Conservation (phyloP, 2,888 invertebrate genomes). For the Drosophila mimica region DNA sequence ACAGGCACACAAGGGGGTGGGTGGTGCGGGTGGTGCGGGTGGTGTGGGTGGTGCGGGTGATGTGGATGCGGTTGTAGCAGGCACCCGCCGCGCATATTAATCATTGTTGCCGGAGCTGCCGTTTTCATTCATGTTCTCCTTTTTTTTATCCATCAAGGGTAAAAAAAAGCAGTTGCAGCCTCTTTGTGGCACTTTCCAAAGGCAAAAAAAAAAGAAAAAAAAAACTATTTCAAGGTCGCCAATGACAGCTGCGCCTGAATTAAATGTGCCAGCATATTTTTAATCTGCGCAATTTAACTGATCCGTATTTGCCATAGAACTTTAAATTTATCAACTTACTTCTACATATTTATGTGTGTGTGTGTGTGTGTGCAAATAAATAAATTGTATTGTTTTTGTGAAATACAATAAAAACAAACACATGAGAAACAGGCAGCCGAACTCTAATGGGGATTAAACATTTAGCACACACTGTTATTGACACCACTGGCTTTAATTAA, state of each 20-base stretch:
- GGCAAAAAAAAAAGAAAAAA: slow-evolving; percentile 1
- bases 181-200: slow-evolving; percentile 40
- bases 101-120: slow-evolving; percentile 54
- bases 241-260: slow-evolving; percentile 47
- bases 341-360: background rate
- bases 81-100: slow-evolving; percentile 71
- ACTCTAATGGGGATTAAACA: background rate
- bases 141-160: slow-evolving; percentile 50
- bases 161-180: slow-evolving; percentile 49
- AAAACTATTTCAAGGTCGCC: slow-evolving; percentile 47
- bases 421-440: background rate
- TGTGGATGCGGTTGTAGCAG: slow-evolving; percentile 8
- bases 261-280: slow-evolving; percentile 41
- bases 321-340: background rate
- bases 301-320: background rate
- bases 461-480: background rate
- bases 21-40: background rate
- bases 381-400: background rate
- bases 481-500: background rate
- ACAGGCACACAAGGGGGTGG: slow-evolving; percentile 29
- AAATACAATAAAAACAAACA: background rate
- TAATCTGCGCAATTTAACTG: slow-evolving; percentile 42
- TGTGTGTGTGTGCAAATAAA: background rate
- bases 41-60: background rate
- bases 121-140: slow-evolving; percentile 24